phyloP scores from a whole-genome alignment of 2,113 vertebrate species.

The Rutilus rutilus region DNA sequence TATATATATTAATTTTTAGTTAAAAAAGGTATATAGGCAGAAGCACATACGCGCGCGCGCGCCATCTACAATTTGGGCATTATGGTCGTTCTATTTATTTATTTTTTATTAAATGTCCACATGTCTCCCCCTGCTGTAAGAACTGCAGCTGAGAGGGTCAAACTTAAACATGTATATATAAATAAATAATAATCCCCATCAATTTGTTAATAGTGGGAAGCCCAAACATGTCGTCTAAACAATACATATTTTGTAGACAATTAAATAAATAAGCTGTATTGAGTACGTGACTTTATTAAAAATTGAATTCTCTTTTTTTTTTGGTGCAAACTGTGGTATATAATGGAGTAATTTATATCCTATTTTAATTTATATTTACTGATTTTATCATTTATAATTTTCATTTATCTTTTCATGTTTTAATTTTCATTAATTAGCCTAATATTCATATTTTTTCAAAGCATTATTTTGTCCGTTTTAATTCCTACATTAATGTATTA shows the following conservation, averaged over 20 bases:
- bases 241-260: background rate
- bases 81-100: background rate
- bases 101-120: background rate
- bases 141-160: background rate
- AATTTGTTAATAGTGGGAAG: background rate
- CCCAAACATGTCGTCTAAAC: background rate
- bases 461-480: background rate
- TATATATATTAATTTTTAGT: no score
- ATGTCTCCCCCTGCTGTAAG: conserved; percentile 7
- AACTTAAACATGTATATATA: background rate
- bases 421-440: no score
- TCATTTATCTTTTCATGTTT: no score
- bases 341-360: no score
- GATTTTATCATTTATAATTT: no score
- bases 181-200: no score
- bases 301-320: no score
- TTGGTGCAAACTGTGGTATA: no score
- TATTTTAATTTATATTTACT: no score
- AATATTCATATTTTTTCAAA: background rate
- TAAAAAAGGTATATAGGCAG: no score
- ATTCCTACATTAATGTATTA: background rate
- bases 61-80: background rate
- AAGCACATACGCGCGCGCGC: no score
- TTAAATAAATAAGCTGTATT: background rate
- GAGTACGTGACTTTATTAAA: background rate